Conservation (phyloP, 2,113 vertebrate species). For the Melanocharis versteri region DNA sequence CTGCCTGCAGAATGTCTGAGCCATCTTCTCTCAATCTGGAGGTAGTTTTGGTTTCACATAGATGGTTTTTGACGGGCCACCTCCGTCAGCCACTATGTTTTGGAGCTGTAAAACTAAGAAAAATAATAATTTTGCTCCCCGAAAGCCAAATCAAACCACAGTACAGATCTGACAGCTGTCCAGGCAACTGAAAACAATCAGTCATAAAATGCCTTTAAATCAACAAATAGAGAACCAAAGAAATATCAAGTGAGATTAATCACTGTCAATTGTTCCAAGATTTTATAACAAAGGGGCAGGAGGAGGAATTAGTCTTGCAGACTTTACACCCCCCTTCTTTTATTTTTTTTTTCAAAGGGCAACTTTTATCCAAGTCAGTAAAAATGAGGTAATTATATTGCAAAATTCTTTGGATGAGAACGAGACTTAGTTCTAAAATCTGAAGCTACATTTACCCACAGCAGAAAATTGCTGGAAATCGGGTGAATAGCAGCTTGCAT, state of each 20-base stretch:
- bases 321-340: neutral
- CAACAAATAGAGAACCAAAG: slow-evolving; percentile 61
- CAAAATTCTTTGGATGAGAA: slow-evolving; percentile 71
- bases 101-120: slow-evolving; percentile 43
- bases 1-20: neutral
- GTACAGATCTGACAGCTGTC: slow-evolving; percentile 36
- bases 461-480: slow-evolving; percentile 69
- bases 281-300: slow-evolving; percentile 45
- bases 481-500: slow-evolving; percentile 50
- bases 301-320: slow-evolving; percentile 49
- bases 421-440: slow-evolving; percentile 45
- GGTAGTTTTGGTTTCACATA: neutral
- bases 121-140: slow-evolving; percentile 49
- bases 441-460: slow-evolving; percentile 56
- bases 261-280: slow-evolving; percentile 63
- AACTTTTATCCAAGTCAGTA: slow-evolving; percentile 69
- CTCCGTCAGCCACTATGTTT: neutral
- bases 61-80: neutral
- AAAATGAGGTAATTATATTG: slow-evolving; percentile 77
- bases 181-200: slow-evolving; percentile 58
- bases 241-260: slow-evolving; percentile 72
- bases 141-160: slow-evolving; percentile 33
- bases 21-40: neutral
- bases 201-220: slow-evolving; percentile 62
- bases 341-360: neutral